Percentiles rank a stretch among this genome's conserved stretches.
Conservation (phyloP, 1,140 invertebrate genomes). For the Nasonia vitripennis region DNA sequence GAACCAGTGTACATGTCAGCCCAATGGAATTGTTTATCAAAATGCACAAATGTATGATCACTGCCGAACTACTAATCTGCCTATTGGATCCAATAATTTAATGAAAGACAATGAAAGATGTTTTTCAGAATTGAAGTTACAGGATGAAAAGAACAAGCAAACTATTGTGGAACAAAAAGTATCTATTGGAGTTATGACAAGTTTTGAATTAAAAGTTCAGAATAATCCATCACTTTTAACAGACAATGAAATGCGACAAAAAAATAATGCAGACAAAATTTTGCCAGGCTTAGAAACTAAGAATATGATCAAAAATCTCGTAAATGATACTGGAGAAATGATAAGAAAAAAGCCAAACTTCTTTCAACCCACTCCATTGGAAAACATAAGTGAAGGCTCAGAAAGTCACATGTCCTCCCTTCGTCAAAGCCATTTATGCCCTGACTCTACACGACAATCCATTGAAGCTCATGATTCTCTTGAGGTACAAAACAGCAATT, state of each 20-base stretch:
- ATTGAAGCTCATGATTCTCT: conserved; percentile 42
- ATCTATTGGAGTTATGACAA: conserved; percentile 83
- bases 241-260: conserved; percentile 70
- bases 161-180: conserved; percentile 76
- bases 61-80: conserved; percentile 46
- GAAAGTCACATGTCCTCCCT: conserved; percentile 70
- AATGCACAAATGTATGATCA: conserved; percentile 50
- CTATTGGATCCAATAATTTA: conserved; percentile 39
- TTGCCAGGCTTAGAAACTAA: conserved; percentile 24
- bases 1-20: conserved; percentile 56
- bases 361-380: conserved; percentile 63
- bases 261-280: conserved; percentile 62
- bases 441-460: conserved; percentile 53
- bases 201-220: conserved; percentile 81
- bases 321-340: conserved; percentile 65
- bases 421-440: conserved; percentile 62
- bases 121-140: conserved; percentile 36
- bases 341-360: conserved; percentile 62
- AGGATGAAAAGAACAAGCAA: conserved; percentile 56
- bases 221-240: conserved; percentile 70
- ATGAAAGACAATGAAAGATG: conserved; percentile 35
- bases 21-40: conserved; percentile 42
- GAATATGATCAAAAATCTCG: conserved; percentile 57
- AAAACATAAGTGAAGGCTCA: conserved; percentile 71
- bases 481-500: conserved; percentile 33